A percentile compares a stretch with the other conserved stretches of the same genome.
Conservation (phyloP, 2,797 vertebrate species). For the Pipistrellus nathusii region DNA sequence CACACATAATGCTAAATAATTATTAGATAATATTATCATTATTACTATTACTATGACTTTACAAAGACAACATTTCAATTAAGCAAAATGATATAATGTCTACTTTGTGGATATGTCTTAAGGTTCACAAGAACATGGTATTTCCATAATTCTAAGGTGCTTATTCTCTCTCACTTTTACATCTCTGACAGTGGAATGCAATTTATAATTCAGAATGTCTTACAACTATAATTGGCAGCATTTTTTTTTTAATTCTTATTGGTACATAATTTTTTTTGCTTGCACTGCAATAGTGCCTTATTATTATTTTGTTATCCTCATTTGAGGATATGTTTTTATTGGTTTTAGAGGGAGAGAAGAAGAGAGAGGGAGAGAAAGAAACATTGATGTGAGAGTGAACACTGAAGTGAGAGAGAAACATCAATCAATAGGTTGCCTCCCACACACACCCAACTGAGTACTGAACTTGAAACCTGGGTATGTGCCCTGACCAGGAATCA, state of each 20-base stretch:
- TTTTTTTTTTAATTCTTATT: not conserved
- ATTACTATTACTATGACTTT: not conserved
- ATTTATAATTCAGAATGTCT: not conserved
- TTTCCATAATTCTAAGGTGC: not conserved
- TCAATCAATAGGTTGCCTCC: not conserved
- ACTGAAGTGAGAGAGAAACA: not conserved
- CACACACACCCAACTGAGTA: not conserved
- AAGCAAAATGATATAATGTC: not conserved
- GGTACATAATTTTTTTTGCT: not conserved
- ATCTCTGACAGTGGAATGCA: not conserved
- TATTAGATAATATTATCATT: not conserved
- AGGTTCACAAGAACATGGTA: not conserved
- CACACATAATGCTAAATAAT: not conserved
- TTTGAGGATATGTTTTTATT: not conserved
- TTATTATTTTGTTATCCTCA: not conserved
- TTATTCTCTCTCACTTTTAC: not conserved
- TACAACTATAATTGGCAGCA: not conserved
- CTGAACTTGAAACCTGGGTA: not conserved
- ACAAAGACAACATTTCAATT: constrained; percentile 31
- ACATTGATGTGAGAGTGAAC: not conserved
- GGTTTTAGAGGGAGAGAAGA: not conserved
- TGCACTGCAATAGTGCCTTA: not conserved
- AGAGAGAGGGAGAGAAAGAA: not conserved
- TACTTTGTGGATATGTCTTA: not conserved
- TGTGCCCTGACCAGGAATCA: not conserved